Base-by-base conservation (phyloP, 2,888 invertebrate genomes). In the Drosophila anomelani region DNA sequence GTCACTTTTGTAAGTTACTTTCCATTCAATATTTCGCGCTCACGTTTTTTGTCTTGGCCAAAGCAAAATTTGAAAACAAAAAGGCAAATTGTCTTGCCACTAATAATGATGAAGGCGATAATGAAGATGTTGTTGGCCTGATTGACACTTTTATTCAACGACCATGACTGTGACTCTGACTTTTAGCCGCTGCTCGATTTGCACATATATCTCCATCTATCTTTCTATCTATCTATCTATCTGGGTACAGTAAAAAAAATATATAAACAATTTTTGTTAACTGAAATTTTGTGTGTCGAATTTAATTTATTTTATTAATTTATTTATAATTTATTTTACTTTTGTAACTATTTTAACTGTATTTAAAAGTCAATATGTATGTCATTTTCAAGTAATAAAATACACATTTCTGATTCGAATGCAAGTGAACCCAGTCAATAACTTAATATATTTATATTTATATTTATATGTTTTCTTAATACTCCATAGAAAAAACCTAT, bases 141-240 rank as follows among this genome's bases (percentile, higher is more conserved):
- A 88, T 90, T 89, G 91, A 87, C 91, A 90, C 86, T 86, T 88
- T 84, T 90, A 90, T 78, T 76, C 90, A 90, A 75, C 84, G 89
- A 90, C 91, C 90, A 91, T 90, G 90, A 91, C 90, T 90, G 82
- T 84, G 86, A 81, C 90, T 80, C 67, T 69, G 68, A 69, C 57
- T 62, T 32, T 51, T 64, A 61, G 67, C 60, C 66, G 56, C 51
- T 36, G 62, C 56, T 68, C 44, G 26, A 77, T 67, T 55, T 38
- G 74, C 56, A 36, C 20, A 69, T n/a, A 56, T 61, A 34, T 43
- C 43, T 38, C 43, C 23, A 43, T 57, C 60, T 41, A 56, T 56
- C 57, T 51, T 9, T 44, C 26, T 13, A 41, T 56, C 57, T 41
- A 54, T 55, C 56, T 34, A 41, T 57, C 60, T 41, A 41, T 56